Evolutionary conservation across 1,140 invertebrate genomes (phyloP).

Genomic region (Manduca sexta): DNA sequence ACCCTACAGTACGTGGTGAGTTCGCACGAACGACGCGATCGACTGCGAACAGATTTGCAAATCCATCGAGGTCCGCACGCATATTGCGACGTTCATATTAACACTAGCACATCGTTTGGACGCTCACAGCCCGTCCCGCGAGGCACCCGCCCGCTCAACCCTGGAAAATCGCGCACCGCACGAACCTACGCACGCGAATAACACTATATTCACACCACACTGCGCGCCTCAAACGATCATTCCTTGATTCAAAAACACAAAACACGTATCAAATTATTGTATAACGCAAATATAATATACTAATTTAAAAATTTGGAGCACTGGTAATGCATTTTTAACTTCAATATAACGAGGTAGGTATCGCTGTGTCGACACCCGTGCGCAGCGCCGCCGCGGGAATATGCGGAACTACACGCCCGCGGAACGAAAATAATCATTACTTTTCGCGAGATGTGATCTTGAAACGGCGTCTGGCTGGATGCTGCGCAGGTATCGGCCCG

Average conservation of each 20-base stretch:
- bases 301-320: conserved; percentile 56
- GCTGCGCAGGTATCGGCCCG: conserved; percentile 57
- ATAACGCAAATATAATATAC: background rate
- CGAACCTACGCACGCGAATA: background rate
- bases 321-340: conserved; percentile 64
- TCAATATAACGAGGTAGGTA: conserved; percentile 51
- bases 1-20: background rate
- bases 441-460: conserved; percentile 70
- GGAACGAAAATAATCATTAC: conserved; percentile 71
- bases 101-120: conserved; percentile 1
- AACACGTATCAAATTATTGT: background rate
- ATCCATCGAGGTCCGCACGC: conserved; percentile 16
- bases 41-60: no score
- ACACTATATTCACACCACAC: background rate
- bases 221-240: background rate
- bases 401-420: conserved; percentile 56
- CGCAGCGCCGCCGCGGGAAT: conserved; percentile 57
- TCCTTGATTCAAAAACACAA: background rate
- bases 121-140: background rate
- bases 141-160: background rate
- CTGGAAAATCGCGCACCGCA: conserved; percentile 9
- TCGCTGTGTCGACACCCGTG: conserved; percentile 42
- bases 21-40: background rate
- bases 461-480: conserved; percentile 48
- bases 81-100: conserved; percentile 22